A percentile compares a stretch with the other conserved stretches of the same genome.
Conservation (phyloP, 2,797 vertebrate species). For the Denticeps clupeoides region DNA sequence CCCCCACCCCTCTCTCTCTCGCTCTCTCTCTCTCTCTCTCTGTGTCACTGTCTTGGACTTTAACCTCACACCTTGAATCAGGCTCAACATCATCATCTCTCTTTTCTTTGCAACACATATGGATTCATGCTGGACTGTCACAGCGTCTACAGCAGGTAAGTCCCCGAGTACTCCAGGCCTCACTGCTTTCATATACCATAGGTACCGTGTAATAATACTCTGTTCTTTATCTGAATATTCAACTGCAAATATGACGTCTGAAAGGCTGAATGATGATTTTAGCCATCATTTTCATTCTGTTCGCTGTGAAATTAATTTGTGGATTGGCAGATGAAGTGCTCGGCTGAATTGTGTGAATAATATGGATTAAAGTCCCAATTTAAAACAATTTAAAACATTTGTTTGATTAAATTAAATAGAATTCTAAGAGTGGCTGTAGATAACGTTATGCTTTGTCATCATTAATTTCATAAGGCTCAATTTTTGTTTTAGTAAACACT, state of each 20-base stretch:
- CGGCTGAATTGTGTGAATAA: too few relatives aligned
- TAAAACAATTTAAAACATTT: too few relatives aligned
- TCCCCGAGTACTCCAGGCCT: neutral
- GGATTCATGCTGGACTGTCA: neutral
- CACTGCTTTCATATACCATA: neutral
- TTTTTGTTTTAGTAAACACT: neutral
- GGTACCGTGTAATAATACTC: too few relatives aligned
- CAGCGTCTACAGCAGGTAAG: neutral
- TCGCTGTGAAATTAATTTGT: too few relatives aligned
- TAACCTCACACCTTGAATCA: conserved; percentile 44
- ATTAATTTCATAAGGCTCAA: neutral
- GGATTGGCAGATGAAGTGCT: too few relatives aligned
- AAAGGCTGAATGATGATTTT: too few relatives aligned
- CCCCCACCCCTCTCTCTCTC: neutral
- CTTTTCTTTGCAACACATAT: neutral
- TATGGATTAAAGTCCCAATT: neutral
- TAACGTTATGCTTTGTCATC: too few relatives aligned
- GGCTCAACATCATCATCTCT: conserved; percentile 16
- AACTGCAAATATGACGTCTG: too few relatives aligned
- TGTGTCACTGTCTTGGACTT: conserved; percentile 44
- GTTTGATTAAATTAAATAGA: too few relatives aligned
- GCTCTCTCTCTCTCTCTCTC: conserved; percentile 10
- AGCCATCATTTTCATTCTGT: too few relatives aligned
- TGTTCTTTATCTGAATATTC: too few relatives aligned
- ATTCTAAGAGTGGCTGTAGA: too few relatives aligned